Percentiles rank a stretch among this genome's conserved stretches.
phyloP scores from a whole-genome alignment of 1,140 invertebrate genomes.

The Aphis gossypii region DNA sequence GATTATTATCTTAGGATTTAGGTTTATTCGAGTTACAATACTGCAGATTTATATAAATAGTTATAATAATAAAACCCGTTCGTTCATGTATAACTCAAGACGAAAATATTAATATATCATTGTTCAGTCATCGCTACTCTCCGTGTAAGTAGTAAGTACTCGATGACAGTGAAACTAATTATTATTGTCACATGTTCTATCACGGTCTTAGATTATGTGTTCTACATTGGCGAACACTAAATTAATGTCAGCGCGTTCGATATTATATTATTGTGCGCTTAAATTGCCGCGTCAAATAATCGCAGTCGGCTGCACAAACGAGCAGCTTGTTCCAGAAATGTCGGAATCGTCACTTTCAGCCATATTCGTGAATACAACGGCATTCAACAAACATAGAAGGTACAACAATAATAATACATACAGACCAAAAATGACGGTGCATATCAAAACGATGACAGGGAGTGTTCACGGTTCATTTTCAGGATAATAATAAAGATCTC shows the following conservation, averaged over 20 bases:
- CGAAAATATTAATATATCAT: neutral
- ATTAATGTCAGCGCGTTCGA: neutral
- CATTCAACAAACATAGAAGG: neutral
- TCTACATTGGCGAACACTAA: neutral
- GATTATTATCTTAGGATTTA: too few relatives aligned
- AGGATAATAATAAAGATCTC: neutral
- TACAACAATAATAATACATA: neutral
- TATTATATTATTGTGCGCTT: neutral
- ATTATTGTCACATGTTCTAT: neutral
- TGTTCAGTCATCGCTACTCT: neutral
- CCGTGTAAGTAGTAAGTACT: neutral
- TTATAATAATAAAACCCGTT: too few relatives aligned
- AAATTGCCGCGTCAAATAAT: neutral
- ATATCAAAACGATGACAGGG: neutral
- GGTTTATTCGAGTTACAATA: neutral
- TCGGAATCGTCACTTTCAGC: neutral
- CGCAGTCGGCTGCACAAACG: neutral
- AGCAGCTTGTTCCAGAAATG: neutral
- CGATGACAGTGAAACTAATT: neutral
- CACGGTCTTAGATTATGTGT: too few relatives aligned
- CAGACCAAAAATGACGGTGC: neutral
- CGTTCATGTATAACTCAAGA: neutral
- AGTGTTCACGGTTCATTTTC: neutral
- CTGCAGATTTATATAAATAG: neutral
- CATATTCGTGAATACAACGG: neutral